Percentiles rank a stretch among this genome's conserved stretches.
These are phyloP conservation scores for cat (Felis catus) DNA, from an alignment of 2,113 vertebrate species.

Conservation along the genomic window F.catus_Fca126_mat1.0 CM031419.1:25962001-25962500, in stretches of 20 bases:
- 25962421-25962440: neutral
- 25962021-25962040: neutral
- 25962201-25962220: neutral
- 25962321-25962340: neutral
- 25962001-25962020: neutral
- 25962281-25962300: neutral
- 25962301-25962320: neutral
- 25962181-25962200: neutral
- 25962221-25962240: neutral
- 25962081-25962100: neutral
- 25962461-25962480: neutral
- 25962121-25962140: neutral
- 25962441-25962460: neutral
- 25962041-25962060: constrained; percentile 6
- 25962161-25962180: neutral
- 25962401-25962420: neutral
- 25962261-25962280: neutral
- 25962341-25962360: neutral
- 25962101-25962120: neutral
- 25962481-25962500: neutral
- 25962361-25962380: neutral
- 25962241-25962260: neutral
- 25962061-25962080: neutral
- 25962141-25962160: neutral
- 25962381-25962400: neutral